phyloP scores from a whole-genome alignment of 2,113 vertebrate species.

The Herpailurus yagouaroundi region DNA sequence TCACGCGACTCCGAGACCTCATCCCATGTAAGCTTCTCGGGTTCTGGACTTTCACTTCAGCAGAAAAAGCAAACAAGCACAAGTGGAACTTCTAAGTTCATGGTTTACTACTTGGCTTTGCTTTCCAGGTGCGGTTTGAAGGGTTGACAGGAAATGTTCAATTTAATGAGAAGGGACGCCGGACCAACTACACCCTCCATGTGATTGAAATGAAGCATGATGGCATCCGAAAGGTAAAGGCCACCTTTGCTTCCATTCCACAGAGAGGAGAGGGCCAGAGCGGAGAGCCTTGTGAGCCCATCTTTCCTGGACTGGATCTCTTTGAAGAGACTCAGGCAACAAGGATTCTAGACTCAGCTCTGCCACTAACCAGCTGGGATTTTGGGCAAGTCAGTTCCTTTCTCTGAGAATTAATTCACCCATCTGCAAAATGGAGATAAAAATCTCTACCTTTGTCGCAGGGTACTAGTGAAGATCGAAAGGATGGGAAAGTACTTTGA shows the following conservation, averaged over 20 bases:
- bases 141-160: slow-evolving; percentile 98
- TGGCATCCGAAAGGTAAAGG: slow-evolving; percentile 94
- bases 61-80: neutral
- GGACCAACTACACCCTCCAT: slow-evolving; percentile 97
- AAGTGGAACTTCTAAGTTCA: neutral
- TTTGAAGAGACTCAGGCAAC: neutral
- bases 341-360: neutral
- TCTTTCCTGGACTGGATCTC: neutral
- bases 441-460: neutral
- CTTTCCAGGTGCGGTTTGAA: slow-evolving; percentile 93
- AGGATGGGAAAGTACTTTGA: neutral
- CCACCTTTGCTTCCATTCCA: neutral
- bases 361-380: neutral
- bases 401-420: neutral
- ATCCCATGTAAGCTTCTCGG: neutral
- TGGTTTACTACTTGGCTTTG: neutral
- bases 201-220: slow-evolving; percentile 96
- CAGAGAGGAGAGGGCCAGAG: too few relatives aligned
- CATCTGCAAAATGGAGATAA: neutral
- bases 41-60: neutral
- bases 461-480: neutral
- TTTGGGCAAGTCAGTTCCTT: neutral
- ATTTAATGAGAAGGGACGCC: slow-evolving; percentile 97
- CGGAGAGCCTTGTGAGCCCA: neutral
- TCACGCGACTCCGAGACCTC: neutral